These are phyloP conservation scores for Volucella zonaria DNA, from an alignment of 2,888 invertebrate genomes.

Conservation along the genomic window DNA sequence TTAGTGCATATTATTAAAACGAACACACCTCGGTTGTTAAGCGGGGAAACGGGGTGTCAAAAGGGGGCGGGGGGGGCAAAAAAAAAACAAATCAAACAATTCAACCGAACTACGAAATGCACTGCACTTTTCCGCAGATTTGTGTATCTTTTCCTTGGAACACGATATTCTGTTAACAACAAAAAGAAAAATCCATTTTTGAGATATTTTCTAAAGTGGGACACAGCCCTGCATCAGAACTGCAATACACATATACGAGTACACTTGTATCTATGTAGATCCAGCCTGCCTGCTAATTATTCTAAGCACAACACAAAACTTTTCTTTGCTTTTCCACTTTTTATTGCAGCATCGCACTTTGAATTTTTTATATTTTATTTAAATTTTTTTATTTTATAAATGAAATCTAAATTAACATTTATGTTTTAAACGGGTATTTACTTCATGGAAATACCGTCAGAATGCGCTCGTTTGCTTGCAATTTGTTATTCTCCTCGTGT, in stretches of 20 bases:
- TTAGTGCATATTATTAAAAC: slow-evolving; percentile 46
- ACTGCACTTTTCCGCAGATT: slow-evolving; percentile 35
- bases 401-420: slow-evolving; percentile 6
- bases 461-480: slow-evolving; percentile 49
- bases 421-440: slow-evolving; percentile 23
- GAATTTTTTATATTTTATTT: slow-evolving; percentile 17
- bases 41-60: background rate
- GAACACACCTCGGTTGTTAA: slow-evolving; percentile 30
- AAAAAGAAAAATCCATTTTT: background rate
- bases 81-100: slow-evolving; percentile 25
- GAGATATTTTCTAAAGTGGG: slow-evolving; percentile 59
- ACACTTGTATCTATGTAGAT: background rate
- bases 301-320: slow-evolving; percentile 21
- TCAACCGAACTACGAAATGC: slow-evolving; percentile 22
- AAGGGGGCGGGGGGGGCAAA: background rate
- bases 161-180: background rate
- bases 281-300: slow-evolving; percentile 49
- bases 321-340: background rate
- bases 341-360: background rate
- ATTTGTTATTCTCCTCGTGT: slow-evolving; percentile 59
- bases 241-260: background rate
- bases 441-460: slow-evolving; percentile 35
- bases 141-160: slow-evolving; percentile 1
- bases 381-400: slow-evolving; percentile 2
- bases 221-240: slow-evolving; percentile 56